Percentiles rank a stretch among this genome's conserved stretches.
Evolutionary conservation across 2,888 invertebrate genomes (phyloP).

Genomic region (Chloroclystis v-ata): DNA sequence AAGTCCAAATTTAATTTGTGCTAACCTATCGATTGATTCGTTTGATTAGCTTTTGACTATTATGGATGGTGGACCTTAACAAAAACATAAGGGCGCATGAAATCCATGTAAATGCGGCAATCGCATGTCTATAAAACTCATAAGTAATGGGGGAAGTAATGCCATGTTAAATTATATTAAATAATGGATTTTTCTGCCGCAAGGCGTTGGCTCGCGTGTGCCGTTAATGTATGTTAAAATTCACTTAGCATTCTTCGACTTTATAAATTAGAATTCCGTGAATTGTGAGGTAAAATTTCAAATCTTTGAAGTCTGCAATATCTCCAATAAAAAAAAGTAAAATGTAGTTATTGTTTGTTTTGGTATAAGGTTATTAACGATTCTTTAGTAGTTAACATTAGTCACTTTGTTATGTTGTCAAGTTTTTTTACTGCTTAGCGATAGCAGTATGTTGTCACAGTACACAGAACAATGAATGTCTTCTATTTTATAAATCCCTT

Average conservation of each 20-base stretch:
- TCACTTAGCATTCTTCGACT: slow-evolving; percentile 4
- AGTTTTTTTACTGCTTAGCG: background rate
- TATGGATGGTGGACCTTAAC: too few species aligned
- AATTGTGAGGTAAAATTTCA: background rate
- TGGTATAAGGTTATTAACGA: too few species aligned
- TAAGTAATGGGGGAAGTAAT: slow-evolving; percentile 33
- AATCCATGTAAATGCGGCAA: slow-evolving; percentile 9
- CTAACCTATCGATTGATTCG: too few species aligned
- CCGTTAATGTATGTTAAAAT: slow-evolving; percentile 20
- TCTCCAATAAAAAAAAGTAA: background rate
- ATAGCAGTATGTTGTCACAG: too few species aligned
- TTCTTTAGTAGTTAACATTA: too few species aligned
- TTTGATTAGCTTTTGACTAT: too few species aligned
- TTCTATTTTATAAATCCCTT: too few species aligned
- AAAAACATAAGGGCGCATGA: background rate
- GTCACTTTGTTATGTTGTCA: background rate
- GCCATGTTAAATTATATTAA: slow-evolving; percentile 43
- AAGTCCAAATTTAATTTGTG: too few species aligned
- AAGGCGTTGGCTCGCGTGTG: slow-evolving; percentile 36
- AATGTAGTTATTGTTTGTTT: too few species aligned
- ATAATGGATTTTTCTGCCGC: slow-evolving; percentile 42
- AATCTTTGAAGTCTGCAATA: background rate
- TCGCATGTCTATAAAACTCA: slow-evolving; percentile 31
- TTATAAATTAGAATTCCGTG: background rate
- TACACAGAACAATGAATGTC: too few species aligned